Evolutionary conservation across 1,140 invertebrate species (phyloP).

Genomic region (Bombus polaris): DNA sequence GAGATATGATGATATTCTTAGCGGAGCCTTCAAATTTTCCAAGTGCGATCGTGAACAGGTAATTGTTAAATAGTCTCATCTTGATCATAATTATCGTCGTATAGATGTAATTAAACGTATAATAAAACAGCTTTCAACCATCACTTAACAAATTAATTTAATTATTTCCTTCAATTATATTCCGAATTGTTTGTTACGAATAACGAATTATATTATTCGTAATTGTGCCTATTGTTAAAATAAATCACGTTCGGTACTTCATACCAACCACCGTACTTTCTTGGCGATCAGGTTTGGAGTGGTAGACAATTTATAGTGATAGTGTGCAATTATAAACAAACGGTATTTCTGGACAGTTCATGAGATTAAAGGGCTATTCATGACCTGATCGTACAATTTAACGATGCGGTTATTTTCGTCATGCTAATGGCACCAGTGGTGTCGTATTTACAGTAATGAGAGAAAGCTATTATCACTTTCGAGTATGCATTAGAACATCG

Average conservation of each 20-base stretch:
- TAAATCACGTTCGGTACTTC: background rate
- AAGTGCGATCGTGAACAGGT: no score
- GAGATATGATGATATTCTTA: no score
- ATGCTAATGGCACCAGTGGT: background rate
- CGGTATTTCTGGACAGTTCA: conserved; percentile 1
- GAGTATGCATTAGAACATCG: conserved; percentile 23
- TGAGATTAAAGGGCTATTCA: background rate
- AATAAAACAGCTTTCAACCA: background rate
- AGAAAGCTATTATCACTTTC: conserved; percentile 37
- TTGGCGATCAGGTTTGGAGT: background rate
- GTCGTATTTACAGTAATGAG: conserved; percentile 34
- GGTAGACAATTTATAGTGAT: background rate
- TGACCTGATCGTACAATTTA: conserved; percentile 27
- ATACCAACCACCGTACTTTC: background rate
- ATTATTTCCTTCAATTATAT: background rate
- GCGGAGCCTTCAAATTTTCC: no score
- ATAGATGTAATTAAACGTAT: no score
- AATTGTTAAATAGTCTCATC: no score
- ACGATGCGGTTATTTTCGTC: conserved; percentile 47
- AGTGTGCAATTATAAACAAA: background rate
- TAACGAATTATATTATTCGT: background rate
- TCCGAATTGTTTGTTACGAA: background rate
- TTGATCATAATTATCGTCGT: no score
- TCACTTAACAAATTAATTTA: background rate
- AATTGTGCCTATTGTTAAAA: background rate